Conservation (phyloP, 2,888 invertebrate genomes). For the Meloe dianella region DNA sequence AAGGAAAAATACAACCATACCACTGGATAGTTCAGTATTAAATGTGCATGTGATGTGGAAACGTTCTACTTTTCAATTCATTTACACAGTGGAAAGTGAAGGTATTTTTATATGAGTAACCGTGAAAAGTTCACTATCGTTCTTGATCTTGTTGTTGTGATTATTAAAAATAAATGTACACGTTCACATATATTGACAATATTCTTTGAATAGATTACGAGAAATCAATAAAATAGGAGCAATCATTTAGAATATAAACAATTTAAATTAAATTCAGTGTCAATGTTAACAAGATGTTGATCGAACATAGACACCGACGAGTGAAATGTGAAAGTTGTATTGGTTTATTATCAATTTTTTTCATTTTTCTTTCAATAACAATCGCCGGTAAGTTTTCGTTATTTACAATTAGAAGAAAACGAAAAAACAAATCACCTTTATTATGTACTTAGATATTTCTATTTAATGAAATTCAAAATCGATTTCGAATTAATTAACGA, state of each 20-base stretch:
- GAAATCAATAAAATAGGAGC: neutral
- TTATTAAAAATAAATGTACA: neutral
- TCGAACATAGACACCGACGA: neutral
- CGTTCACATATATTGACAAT: neutral
- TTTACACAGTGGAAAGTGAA: neutral
- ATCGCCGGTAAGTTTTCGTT: constrained; percentile 10
- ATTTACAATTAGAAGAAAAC: neutral
- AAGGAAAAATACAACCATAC: neutral
- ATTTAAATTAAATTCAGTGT: constrained; percentile 10
- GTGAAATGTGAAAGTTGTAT: constrained; percentile 12
- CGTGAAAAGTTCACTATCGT: neutral
- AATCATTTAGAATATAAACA: neutral
- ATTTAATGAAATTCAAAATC: no score
- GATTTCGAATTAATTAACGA: no score
- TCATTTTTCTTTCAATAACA: neutral
- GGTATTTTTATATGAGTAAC: neutral
- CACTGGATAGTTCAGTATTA: neutral
- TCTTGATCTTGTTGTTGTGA: neutral
- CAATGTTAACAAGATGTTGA: constrained; percentile 8
- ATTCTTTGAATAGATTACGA: neutral
- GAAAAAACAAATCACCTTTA: no score
- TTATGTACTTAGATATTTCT: no score
- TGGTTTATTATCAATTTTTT: neutral
- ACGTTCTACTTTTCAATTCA: neutral
- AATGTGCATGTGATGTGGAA: neutral